Evolutionary conservation across 2,113 vertebrate genomes (phyloP).

Genomic region (Aspidoscelis tigris): DNA sequence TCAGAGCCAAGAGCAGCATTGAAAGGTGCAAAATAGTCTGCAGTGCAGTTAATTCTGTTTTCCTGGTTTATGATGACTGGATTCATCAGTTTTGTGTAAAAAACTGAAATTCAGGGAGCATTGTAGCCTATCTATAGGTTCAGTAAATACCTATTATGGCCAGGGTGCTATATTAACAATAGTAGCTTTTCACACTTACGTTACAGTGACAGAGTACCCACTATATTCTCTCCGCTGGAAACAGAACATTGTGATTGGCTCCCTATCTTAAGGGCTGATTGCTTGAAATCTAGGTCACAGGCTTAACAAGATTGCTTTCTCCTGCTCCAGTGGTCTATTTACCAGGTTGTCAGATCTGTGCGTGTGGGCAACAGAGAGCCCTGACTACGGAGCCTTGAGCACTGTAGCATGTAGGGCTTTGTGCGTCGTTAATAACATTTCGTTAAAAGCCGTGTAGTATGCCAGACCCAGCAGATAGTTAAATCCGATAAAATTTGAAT

Average conservation of each 20-base stretch:
- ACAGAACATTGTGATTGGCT: conserved; percentile 31
- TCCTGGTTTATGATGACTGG: not conserved
- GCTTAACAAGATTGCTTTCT: conserved; percentile 61
- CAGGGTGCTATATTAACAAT: not conserved
- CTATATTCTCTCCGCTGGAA: fast-evolving
- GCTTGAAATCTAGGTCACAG: conserved; percentile 68
- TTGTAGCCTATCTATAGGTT: not conserved
- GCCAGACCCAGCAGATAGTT: not conserved
- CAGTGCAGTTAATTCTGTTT: conserved; percentile 8
- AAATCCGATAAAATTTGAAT: conserved; percentile 6
- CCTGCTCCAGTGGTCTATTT: not conserved
- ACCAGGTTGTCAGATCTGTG: not conserved
- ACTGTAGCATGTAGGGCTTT: not conserved
- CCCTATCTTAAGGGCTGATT: conserved; percentile 52
- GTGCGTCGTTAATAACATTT: not conserved
- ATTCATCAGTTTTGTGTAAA: not conserved
- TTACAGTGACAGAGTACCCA: fast-evolving
- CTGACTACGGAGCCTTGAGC: fast-evolving
- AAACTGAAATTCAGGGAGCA: not conserved
- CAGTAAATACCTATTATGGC: fast-evolving
- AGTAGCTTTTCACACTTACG: fast-evolving
- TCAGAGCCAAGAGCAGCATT: not conserved
- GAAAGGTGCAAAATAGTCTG: not conserved
- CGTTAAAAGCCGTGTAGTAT: not conserved
- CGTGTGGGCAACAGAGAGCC: conserved; percentile 30